Conservation (phyloP, 2,113 vertebrate genomes). For the Thunnus thynnus region DNA sequence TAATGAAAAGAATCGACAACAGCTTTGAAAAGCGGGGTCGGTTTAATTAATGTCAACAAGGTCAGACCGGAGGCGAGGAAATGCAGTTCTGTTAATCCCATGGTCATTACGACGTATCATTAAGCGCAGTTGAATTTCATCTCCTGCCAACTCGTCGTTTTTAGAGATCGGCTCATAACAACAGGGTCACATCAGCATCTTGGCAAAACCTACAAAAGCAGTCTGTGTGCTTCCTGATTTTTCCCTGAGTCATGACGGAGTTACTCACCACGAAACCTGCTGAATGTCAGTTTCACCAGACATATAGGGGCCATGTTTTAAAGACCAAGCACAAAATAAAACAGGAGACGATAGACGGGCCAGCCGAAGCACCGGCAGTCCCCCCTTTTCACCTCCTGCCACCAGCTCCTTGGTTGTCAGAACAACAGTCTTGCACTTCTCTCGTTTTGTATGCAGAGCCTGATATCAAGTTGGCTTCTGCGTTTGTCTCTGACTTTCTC, state of each 20-base stretch:
- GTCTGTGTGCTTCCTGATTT: conserved; percentile 34
- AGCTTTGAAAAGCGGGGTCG: not conserved
- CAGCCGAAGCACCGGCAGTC: conserved; percentile 39
- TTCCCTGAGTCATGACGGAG: conserved; percentile 60
- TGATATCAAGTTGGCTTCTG: conserved; percentile 7
- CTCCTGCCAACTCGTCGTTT: not conserved
- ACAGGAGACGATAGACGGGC: conserved; percentile 56
- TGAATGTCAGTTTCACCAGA: conserved; percentile 82
- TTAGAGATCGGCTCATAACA: not conserved
- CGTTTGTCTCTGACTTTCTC: not conserved
- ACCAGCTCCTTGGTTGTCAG: conserved; percentile 10
- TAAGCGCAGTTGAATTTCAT: not conserved
- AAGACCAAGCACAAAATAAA: conserved; percentile 45
- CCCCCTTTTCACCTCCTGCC: conserved; percentile 2
- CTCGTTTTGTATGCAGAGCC: conserved; percentile 31
- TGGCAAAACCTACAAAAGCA: conserved; percentile 42
- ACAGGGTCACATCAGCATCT: conserved; percentile 13
- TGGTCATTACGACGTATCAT: not conserved
- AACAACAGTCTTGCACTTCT: conserved; percentile 9
- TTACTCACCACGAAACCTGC: conserved; percentile 63
- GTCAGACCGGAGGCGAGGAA: not conserved
- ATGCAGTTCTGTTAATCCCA: not conserved
- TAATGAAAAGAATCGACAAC: not conserved
- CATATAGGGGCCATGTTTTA: conserved; percentile 44
- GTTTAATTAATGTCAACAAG: conserved; percentile 28